Conservation (phyloP, 92 coral and sea anemone genomes). For the Porites evermanni region DNA sequence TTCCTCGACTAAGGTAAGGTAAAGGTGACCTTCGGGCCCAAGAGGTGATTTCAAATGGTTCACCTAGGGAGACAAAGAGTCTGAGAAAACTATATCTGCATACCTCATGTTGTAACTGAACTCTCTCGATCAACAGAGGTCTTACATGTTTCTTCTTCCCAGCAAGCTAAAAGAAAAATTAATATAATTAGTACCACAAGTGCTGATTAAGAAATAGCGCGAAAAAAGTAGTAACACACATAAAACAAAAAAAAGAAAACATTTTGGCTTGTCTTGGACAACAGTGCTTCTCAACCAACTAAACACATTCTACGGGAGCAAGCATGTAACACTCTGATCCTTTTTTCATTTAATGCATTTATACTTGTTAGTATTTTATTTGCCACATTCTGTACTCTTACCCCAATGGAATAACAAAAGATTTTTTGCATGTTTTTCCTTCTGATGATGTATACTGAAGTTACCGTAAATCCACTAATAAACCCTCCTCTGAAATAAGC, state of each 20-base stretch:
- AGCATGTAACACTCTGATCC: no score
- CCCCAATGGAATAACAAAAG: not conserved
- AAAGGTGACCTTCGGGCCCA: not conserved
- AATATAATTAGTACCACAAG: not conserved
- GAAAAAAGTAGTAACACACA: not conserved
- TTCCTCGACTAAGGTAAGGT: no score
- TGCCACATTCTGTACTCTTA: not conserved
- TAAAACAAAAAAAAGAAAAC: no score
- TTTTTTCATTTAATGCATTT: no score
- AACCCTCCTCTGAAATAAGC: no score
- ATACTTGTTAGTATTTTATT: no score
- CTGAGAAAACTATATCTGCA: no score
- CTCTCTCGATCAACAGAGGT: conserved; percentile 93
- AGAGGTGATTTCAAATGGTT: not conserved
- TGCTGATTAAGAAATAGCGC: no score
- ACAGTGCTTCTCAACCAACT: no score
- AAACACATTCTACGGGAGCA: no score
- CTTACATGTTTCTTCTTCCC: conserved; percentile 96
- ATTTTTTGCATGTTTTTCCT: not conserved
- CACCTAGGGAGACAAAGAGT: not conserved
- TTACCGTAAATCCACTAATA: no score
- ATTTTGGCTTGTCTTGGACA: no score
- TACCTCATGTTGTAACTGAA: conserved; percentile 98
- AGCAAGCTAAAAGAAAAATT: conserved; percentile 60
- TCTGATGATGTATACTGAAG: not conserved